Conservation (phyloP, 2,888 invertebrate species). For the Eustalomyia histrio region DNA sequence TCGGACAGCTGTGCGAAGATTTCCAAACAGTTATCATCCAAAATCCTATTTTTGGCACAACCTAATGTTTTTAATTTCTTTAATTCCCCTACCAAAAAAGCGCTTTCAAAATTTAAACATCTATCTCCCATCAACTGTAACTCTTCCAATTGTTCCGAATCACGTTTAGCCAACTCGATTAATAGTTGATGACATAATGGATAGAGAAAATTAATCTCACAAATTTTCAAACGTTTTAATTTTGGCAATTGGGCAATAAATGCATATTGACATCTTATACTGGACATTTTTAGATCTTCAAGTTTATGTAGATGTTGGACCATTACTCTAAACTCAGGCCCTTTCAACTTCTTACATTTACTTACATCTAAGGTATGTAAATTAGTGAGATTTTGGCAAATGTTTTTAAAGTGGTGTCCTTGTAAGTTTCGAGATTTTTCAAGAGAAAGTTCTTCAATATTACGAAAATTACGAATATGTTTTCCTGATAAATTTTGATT, state of each 20-base stretch:
- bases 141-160: slow-evolving; percentile 25
- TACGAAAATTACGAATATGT: background rate
- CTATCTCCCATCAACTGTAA: background rate
- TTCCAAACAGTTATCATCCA: background rate
- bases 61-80: slow-evolving; percentile 21
- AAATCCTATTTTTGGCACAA: background rate
- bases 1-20: background rate
- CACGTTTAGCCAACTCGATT: background rate
- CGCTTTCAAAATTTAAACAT: background rate
- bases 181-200: background rate
- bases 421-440: background rate
- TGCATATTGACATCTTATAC: background rate
- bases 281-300: slow-evolving; percentile 20
- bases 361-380: slow-evolving; percentile 20
- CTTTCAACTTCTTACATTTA: background rate
- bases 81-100: slow-evolving; percentile 4
- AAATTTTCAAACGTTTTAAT: slow-evolving; percentile 21
- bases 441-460: background rate
- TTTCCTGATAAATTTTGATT: background rate
- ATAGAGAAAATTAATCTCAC: background rate
- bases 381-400: slow-evolving; percentile 36
- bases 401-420: slow-evolving; percentile 5
- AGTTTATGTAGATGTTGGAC: slow-evolving; percentile 21
- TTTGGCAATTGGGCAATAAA: slow-evolving; percentile 28
- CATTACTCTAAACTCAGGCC: background rate